These are phyloP conservation scores for Xestoiulus laeticollis DNA, from an alignment of 2,888 invertebrate species.

Conservation along the genomic window DNA sequence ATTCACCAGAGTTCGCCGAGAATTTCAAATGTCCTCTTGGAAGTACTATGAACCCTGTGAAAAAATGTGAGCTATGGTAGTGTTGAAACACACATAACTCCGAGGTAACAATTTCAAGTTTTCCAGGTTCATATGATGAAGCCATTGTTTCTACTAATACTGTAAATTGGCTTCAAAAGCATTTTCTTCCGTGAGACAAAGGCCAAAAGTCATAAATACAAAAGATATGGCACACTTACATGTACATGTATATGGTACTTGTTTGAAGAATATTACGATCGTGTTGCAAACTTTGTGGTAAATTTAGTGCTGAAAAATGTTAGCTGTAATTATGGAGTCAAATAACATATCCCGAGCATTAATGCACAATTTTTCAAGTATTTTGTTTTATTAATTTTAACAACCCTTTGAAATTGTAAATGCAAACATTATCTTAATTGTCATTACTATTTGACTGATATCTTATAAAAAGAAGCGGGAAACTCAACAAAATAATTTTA, in stretches of 20 bases:
- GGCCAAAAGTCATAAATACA: not conserved
- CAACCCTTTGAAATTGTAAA: too few species aligned
- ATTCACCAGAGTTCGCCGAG: conserved; percentile 81
- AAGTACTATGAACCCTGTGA: conserved; percentile 83
- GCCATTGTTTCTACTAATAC: not conserved
- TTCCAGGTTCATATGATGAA: not conserved
- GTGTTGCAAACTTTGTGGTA: not conserved
- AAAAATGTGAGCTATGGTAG: conserved; percentile 92
- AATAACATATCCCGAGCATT: too few species aligned
- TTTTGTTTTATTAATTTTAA: too few species aligned
- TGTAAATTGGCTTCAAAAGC: not conserved
- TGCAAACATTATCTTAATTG: too few species aligned
- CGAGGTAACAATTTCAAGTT: conserved; percentile 21
- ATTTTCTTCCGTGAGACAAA: not conserved
- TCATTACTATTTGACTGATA: too few species aligned
- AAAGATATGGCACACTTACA: too few species aligned
- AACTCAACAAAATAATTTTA: not conserved
- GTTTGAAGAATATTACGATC: not conserved
- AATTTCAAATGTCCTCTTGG: conserved; percentile 79
- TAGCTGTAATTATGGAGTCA: too few species aligned
- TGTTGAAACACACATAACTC: not conserved
- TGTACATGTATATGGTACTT: too few species aligned
- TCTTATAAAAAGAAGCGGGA: too few species aligned
- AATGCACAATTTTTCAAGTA: too few species aligned
- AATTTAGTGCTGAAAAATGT: too few species aligned